A percentile compares a stretch with the other conserved stretches of the same genome.
phyloP scores from a whole-genome alignment of 2,113 vertebrate species.

The Leiothrix lutea region DNA sequence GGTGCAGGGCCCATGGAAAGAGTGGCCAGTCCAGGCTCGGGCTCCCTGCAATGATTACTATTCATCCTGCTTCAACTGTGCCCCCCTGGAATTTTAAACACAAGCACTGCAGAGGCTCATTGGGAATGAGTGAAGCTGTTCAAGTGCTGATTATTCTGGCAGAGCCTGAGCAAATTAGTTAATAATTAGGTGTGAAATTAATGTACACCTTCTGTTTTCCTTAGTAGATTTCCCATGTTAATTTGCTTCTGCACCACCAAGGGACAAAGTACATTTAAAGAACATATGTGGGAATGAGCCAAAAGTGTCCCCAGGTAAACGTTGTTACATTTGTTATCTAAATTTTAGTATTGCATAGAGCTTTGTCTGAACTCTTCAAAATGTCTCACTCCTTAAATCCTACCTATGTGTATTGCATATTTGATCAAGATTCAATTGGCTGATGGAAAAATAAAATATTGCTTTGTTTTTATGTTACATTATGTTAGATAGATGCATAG shows the following conservation, averaged over 20 bases:
- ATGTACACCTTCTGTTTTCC: conserved; percentile 32
- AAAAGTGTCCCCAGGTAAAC: not conserved
- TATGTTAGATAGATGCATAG: not conserved
- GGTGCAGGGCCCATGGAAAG: not conserved
- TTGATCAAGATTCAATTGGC: not conserved
- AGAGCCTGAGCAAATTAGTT: conserved; percentile 30
- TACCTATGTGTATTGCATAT: not conserved
- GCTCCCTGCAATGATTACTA: not conserved
- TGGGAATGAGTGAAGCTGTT: conserved; percentile 12
- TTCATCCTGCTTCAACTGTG: not conserved
- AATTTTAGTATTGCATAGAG: not conserved
- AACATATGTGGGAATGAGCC: not conserved
- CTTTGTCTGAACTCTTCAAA: not conserved
- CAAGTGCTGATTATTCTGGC: conserved; percentile 29
- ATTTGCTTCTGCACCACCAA: not conserved
- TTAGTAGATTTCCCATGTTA: not conserved
- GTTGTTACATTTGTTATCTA: not conserved
- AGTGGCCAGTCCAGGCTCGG: accelerated
- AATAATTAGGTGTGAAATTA: conserved; percentile 56
- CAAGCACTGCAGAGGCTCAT: not conserved
- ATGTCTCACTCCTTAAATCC: not conserved
- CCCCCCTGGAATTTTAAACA: conserved; percentile 16
- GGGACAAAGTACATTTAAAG: not conserved
- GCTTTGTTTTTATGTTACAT: not conserved
- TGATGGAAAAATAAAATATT: not conserved